Conservation (phyloP, 2,888 invertebrate species). For the Dendrolimus houi region DNA sequence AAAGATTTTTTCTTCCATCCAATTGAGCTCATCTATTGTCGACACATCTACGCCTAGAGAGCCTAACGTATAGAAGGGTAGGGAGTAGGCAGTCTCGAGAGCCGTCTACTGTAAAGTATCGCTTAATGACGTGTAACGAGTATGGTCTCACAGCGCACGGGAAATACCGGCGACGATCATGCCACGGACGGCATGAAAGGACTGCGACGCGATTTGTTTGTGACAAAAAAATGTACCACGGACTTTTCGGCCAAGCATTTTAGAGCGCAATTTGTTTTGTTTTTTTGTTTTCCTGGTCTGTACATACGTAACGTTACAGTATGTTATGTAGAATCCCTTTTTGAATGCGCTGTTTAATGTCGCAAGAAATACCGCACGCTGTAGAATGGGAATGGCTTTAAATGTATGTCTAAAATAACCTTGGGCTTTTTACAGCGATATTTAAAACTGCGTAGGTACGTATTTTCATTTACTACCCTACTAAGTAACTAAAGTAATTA, state of each 20-base stretch:
- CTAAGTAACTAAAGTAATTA: too few relatives aligned
- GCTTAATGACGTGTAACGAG: conserved; percentile 76
- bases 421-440: too few relatives aligned
- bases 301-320: not conserved
- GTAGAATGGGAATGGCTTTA: not conserved
- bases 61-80: conserved; percentile 32
- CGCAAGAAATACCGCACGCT: not conserved
- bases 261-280: not conserved
- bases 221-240: conserved; percentile 3
- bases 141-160: conserved; percentile 51
- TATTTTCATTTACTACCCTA: too few relatives aligned
- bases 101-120: conserved; percentile 76
- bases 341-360: not conserved
- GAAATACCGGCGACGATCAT: conserved; percentile 45
- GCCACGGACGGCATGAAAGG: conserved; percentile 19
- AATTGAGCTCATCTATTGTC: conserved; percentile 29
- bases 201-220: conserved; percentile 10
- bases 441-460: too few relatives aligned
- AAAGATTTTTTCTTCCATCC: too few relatives aligned
- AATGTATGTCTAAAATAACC: too few relatives aligned
- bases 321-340: too few relatives aligned
- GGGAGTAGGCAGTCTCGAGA: conserved; percentile 66
- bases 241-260: conserved; percentile 1
- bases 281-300: not conserved
- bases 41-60: conserved; percentile 21